Evolutionary conservation across 2,113 vertebrate genomes (phyloP).

Genomic region (Oreocharis arfaki): DNA sequence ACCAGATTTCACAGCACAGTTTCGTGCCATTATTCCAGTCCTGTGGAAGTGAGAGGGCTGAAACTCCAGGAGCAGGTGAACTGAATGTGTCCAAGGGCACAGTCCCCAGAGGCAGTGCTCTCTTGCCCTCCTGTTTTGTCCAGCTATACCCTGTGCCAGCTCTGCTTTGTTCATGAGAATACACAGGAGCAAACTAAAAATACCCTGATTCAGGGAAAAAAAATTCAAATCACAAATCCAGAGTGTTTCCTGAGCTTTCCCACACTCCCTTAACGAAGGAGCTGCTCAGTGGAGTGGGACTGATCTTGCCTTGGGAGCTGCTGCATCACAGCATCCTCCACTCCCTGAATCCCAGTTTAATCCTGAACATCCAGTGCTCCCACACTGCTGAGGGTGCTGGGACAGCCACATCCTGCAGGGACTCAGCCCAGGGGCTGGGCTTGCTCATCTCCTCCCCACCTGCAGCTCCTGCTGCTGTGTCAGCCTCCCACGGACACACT

Average conservation of each 20-base stretch:
- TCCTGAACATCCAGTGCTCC: not conserved
- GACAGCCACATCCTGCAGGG: too few species aligned
- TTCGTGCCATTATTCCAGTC: accelerated
- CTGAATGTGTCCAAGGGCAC: accelerated
- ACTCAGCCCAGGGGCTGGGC: not conserved
- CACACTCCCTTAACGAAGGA: not conserved
- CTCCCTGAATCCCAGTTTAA: accelerated
- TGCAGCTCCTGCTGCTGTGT: not conserved
- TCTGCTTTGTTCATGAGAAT: not conserved
- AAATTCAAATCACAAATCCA: not conserved
- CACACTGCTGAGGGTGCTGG: not conserved
- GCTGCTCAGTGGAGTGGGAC: not conserved
- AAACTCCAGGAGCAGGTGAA: not conserved
- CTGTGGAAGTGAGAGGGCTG: not conserved
- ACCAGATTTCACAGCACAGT: not conserved
- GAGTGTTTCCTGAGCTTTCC: not conserved
- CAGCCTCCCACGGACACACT: not conserved
- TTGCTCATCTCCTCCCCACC: not conserved
- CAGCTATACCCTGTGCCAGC: accelerated
- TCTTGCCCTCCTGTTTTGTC: accelerated
- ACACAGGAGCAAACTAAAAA: not conserved
- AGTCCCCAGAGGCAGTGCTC: accelerated
- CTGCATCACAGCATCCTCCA: not conserved
- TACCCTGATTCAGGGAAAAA: not conserved
- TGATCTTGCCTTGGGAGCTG: not conserved